These are phyloP conservation scores for Oxyteleia sp. DNA, from an alignment of 2,888 invertebrate genomes.

Conservation along the genomic window DNA sequence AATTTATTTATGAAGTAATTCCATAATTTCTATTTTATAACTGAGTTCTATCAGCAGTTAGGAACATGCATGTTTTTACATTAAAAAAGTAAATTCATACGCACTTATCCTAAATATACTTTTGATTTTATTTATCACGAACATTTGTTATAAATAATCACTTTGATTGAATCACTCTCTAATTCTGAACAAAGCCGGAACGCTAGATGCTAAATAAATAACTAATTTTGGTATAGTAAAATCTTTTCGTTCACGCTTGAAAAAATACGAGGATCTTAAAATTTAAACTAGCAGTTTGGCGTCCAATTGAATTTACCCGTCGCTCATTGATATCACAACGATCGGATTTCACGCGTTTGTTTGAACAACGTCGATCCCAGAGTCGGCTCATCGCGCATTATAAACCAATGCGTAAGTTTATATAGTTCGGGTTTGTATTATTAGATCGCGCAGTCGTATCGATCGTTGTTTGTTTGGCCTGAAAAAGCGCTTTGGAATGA, in stretches of 20 bases:
- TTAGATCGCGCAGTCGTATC: slow-evolving; percentile 80
- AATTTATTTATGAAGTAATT: too few relatives aligned
- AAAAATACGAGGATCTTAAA: slow-evolving; percentile 2
- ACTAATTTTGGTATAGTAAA: slow-evolving; percentile 42
- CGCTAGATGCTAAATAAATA: neutral
- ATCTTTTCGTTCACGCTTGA: neutral
- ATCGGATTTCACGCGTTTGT: slow-evolving; percentile 79
- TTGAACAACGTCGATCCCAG: slow-evolving; percentile 77
- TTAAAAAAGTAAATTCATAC: too few relatives aligned
- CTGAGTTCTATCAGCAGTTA: too few relatives aligned
- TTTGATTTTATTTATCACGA: too few relatives aligned
- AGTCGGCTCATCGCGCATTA: slow-evolving; percentile 71
- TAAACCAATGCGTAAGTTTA: slow-evolving; percentile 76
- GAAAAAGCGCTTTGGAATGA: slow-evolving; percentile 83
- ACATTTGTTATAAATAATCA: too few relatives aligned
- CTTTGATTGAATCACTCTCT: too few relatives aligned
- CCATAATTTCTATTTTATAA: too few relatives aligned
- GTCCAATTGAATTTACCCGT: neutral
- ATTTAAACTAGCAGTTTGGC: neutral
- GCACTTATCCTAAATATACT: too few relatives aligned
- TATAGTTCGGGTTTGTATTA: slow-evolving; percentile 80
- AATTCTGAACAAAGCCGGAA: slow-evolving; percentile 2
- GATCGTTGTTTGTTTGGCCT: slow-evolving; percentile 84
- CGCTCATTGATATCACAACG: slow-evolving; percentile 49
- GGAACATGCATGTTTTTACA: too few relatives aligned